Evolutionary conservation across 2,888 invertebrate genomes (phyloP).

Genomic region (Nebria salina): DNA sequence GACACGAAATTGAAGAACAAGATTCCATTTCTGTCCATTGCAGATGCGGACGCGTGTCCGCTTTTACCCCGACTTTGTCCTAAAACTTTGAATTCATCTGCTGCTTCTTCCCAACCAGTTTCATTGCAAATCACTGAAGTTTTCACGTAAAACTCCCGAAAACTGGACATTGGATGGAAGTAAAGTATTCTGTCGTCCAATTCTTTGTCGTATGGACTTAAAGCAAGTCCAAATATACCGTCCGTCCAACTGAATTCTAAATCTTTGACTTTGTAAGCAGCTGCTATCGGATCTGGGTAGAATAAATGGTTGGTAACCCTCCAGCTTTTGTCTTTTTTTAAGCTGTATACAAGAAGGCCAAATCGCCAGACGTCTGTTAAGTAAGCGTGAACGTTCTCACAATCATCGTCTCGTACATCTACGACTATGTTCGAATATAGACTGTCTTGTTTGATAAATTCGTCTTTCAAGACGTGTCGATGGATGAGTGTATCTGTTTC

Average conservation of each 20-base stretch:
- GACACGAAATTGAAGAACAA: conserved; percentile 84
- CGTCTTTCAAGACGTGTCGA: conserved; percentile 72
- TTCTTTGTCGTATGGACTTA: conserved; percentile 67
- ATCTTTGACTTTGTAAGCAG: conserved; percentile 78
- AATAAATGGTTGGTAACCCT: conserved; percentile 75
- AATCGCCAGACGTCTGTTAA: conserved; percentile 77
- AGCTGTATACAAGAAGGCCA: conserved; percentile 70
- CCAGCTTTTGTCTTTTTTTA: conserved; percentile 70
- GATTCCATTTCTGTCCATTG: conserved; percentile 75
- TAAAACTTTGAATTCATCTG: conserved; percentile 57
- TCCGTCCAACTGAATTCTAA: conserved; percentile 85
- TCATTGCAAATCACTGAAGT: conserved; percentile 74
- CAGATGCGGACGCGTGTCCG: conserved; percentile 80
- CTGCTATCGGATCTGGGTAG: conserved; percentile 77
- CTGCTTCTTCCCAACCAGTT: conserved; percentile 60
- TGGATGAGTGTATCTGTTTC: conserved; percentile 70
- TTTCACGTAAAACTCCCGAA: conserved; percentile 78
- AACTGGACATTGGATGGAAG: conserved; percentile 86
- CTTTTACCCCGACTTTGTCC: conserved; percentile 66
- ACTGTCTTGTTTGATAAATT: conserved; percentile 73
- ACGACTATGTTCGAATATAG: conserved; percentile 75
- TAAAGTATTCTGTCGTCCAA: conserved; percentile 72
- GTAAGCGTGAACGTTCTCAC: conserved; percentile 73
- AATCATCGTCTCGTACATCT: conserved; percentile 69
- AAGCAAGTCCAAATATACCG: conserved; percentile 79